Base-by-base conservation (phyloP, 37 sponge, comb jelly and placozoan genomes). In the Tethya wilhelma region DNA sequence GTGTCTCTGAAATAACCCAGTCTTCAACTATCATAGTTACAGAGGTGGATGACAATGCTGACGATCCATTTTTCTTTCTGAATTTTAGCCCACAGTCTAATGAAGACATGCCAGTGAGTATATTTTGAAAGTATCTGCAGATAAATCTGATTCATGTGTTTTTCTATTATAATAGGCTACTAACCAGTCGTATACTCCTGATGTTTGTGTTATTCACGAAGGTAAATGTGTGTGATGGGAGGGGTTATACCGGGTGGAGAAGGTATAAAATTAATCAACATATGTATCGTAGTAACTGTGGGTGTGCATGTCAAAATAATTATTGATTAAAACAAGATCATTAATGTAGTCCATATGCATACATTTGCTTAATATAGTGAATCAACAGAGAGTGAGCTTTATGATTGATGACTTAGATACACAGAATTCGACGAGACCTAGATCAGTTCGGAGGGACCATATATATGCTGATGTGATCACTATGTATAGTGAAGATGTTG, bases 401-500 rank as follows among this genome's bases (percentile, higher is more conserved):
- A 72, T 72, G 56, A 72, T 45, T 6, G 73, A 72, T 44, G 30
- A 12, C 12, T 25, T 72, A 28, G 73, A 72, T 45, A 72, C 73
- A 29, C 73, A 72, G 8, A 17, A 72, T 12, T 49, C 9, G 14
- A 8, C 12, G 7, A 12, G 23, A 28, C 56, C 73, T 11, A 45
- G 73, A 44, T 55, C 56, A 31, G 26, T 72, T 14, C 7, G 56
- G 9, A 19, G 73, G 30, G 56, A 42, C 42, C 42, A 60, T 60
- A 14, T 44, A 46, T 72, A 72, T 45, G 4, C 7, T 25, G 56
- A 72, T 44, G 56, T 44, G 23, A 67, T 67, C 6, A 39, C 9
- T 8, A 67, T 23, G 9, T 67, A 67, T 36, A 9, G 34, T 8
- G 68, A 67, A 9, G 34, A 67, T 67, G 12, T 29, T 23, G 33